Base-by-base conservation (phyloP, 2,113 vertebrate species). In the Toxostoma redivivum region DNA sequence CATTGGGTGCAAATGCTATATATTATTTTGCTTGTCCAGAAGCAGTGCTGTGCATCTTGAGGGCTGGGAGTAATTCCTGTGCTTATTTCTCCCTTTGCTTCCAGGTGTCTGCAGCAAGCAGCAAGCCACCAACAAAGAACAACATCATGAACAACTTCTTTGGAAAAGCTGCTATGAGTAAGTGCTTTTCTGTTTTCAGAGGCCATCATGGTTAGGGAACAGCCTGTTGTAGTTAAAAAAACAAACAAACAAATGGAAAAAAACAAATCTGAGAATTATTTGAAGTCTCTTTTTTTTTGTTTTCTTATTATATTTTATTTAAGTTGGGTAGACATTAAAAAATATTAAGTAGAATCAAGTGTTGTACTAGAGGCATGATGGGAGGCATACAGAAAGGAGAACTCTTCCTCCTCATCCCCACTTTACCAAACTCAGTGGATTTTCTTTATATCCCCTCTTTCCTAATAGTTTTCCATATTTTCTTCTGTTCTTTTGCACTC, bases 141-240 rank as follows among this genome's bases (percentile, higher is more conserved):
- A 99, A 62, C 76, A 79, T 96, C 10, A 93, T 98, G 94, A 98
- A 87, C 84, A 99, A 99, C 96, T 99, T 99, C 97, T 99, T 99
- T 97, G 98, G 98, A 58, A 99, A 97, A 98, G 98, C 98, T 96
- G 96, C 98, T 74, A 92, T 98, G 94, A 99, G 99, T 99, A 97
- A 99, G 99, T 98, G 80, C 83, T 88, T 28, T 54, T 64, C 25
- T 73, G 14, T 90, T 57, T 81, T 15, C 73, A 48, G 78, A 79
- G 60, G 31, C 61, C 38, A 3, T 51, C 69, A 11, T 77, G 72
- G 66, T 85, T 45, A 22, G 44, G 61, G 40, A 24, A n/a, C 33
- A 45, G n/a, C 47, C 44, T 60, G 53, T 50, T 71, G 22, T 15
- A 47, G 23, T 67, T 72, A 5, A 35, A 44, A 42, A 35, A 38